A percentile compares a stretch with the other conserved stretches of the same genome.
These are phyloP conservation scores for Esperia sulphurella DNA, from an alignment of 2,888 invertebrate species.

Conservation along the genomic window DNA sequence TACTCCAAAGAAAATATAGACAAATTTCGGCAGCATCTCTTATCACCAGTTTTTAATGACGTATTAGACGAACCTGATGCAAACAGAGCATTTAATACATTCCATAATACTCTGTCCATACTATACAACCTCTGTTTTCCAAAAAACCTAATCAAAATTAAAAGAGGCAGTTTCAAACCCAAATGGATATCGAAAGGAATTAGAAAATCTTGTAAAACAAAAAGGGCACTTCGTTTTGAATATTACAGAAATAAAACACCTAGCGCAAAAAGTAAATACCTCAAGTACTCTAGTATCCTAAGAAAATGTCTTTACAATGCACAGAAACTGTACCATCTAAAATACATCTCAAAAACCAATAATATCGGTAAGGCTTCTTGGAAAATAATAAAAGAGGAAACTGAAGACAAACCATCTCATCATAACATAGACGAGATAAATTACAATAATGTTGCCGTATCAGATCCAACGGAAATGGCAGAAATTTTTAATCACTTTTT, in stretches of 20 bases:
- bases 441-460: not conserved
- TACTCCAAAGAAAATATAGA: not conserved
- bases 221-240: not conserved
- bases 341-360: not conserved
- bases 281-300: not conserved
- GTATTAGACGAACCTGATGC: not conserved
- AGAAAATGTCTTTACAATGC: not conserved
- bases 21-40: not conserved
- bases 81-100: constrained; percentile 1
- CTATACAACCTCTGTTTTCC: constrained; percentile 5
- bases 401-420: not conserved
- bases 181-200: constrained; percentile 1
- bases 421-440: not conserved
- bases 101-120: constrained; percentile 1
- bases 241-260: not conserved
- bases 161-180: not conserved
- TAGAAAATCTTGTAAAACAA: not conserved
- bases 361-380: constrained; percentile 3
- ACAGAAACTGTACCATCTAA: not conserved
- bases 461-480: not conserved
- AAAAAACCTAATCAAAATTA: constrained; percentile 1
- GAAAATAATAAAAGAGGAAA: constrained; percentile 2
- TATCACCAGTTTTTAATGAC: not conserved
- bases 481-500: constrained; percentile 1
- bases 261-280: not conserved